phyloP scores from a whole-genome alignment of 2,888 invertebrate genomes.

The Ectemnius continuus region DNA sequence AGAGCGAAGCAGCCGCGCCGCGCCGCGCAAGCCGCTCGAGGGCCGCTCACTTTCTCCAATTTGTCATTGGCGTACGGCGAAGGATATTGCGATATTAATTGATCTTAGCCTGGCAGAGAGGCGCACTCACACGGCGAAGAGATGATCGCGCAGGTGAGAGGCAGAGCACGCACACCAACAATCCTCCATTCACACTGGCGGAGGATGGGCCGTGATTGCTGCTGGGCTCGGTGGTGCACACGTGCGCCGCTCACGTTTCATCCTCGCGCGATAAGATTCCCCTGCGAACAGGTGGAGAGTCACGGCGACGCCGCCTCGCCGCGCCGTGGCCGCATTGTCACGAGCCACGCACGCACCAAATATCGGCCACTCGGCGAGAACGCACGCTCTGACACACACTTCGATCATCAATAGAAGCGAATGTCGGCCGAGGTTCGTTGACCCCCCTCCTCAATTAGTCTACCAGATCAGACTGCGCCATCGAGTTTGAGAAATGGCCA shows the following conservation, averaged over 20 bases:
- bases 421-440: constrained; percentile 5
- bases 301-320: no score
- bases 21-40: no score
- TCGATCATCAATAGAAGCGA: neutral
- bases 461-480: no score
- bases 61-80: constrained; percentile 63
- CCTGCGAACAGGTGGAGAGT: neutral
- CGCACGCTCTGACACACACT: neutral
- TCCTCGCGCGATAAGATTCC: constrained; percentile 11
- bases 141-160: constrained; percentile 16
- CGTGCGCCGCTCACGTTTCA: constrained; percentile 21
- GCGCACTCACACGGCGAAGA: constrained; percentile 20
- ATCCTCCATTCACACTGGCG: constrained; percentile 26
- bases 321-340: no score
- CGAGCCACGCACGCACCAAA: no score
- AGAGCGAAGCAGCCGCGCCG: no score
- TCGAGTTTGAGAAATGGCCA: neutral
- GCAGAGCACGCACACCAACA: constrained; percentile 20
- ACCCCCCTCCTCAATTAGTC: no score
- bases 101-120: constrained; percentile 57
- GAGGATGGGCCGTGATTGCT: no score
- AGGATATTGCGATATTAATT: constrained; percentile 68
- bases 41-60: constrained; percentile 67
- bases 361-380: no score
- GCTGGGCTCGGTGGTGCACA: neutral